Conservation (phyloP, 2,797 vertebrate species). For the Pelodytes ibericus region DNA sequence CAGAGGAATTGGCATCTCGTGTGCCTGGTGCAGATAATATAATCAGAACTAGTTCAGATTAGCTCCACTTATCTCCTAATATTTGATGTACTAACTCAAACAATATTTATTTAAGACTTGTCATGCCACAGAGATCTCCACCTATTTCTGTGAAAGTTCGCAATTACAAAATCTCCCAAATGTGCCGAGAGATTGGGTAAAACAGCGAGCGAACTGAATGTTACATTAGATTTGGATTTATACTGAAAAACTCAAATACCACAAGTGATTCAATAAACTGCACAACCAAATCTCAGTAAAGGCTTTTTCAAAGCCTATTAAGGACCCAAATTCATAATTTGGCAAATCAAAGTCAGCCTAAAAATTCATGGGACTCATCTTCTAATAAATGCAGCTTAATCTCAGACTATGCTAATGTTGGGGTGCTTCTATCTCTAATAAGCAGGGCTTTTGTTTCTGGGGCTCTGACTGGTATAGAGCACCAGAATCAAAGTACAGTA, state of each 20-base stretch:
- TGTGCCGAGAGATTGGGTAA: background rate
- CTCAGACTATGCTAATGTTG: too few relatives aligned
- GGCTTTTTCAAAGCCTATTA: too few relatives aligned
- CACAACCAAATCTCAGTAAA: too few relatives aligned
- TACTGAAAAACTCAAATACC: background rate
- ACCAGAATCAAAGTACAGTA: too few relatives aligned
- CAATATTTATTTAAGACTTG: slow-evolving; percentile 37
- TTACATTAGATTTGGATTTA: background rate
- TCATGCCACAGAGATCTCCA: slow-evolving; percentile 31
- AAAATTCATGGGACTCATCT: too few relatives aligned
- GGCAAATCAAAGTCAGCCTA: too few relatives aligned
- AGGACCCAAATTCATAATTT: too few relatives aligned
- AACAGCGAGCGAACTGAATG: background rate
- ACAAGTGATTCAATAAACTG: too few relatives aligned
- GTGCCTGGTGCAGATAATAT: slow-evolving; percentile 20
- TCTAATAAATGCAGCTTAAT: too few relatives aligned
- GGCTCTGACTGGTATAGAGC: too few relatives aligned
- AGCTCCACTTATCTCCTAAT: slow-evolving; percentile 41
- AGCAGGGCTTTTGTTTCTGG: too few relatives aligned
- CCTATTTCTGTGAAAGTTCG: slow-evolving; percentile 25
- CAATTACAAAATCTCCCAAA: background rate
- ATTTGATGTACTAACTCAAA: slow-evolving; percentile 38
- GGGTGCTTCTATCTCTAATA: too few relatives aligned
- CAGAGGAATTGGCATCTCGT: background rate
- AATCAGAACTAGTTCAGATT: slow-evolving; percentile 40